These are phyloP conservation scores for Embidobia sp. DNA, from an alignment of 2,888 invertebrate genomes.

Conservation along the genomic window DNA sequence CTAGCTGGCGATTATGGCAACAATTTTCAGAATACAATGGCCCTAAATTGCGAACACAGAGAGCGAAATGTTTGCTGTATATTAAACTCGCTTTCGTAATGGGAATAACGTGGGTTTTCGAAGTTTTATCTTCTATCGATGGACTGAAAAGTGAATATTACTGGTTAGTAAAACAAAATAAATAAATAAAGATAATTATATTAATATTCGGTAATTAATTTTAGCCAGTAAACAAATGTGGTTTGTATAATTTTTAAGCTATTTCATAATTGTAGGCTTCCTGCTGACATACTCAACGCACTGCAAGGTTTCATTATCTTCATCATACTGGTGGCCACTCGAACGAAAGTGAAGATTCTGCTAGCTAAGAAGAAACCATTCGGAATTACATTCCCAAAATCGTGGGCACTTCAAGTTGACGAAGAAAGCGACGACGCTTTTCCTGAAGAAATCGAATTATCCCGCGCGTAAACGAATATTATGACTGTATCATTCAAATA, in stretches of 20 bases:
- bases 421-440: slow-evolving; percentile 72
- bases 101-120: slow-evolving; percentile 89
- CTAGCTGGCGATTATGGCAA: slow-evolving; percentile 84
- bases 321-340: slow-evolving; percentile 80
- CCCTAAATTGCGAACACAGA: slow-evolving; percentile 80
- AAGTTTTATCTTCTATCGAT: slow-evolving; percentile 82
- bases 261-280: slow-evolving; percentile 77
- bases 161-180: too few species aligned
- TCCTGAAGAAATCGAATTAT: slow-evolving; percentile 76
- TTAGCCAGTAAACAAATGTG: too few species aligned
- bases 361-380: slow-evolving; percentile 76
- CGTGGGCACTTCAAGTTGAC: slow-evolving; percentile 78
- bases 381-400: slow-evolving; percentile 78
- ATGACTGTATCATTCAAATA: not conserved
- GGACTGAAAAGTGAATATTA: slow-evolving; percentile 17
- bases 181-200: too few species aligned
- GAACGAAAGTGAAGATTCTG: slow-evolving; percentile 82
- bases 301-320: slow-evolving; percentile 82
- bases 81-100: slow-evolving; percentile 86
- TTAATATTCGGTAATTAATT: too few species aligned
- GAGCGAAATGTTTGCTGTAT: slow-evolving; percentile 84
- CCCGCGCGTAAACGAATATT: slow-evolving; percentile 65
- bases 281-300: slow-evolving; percentile 80
- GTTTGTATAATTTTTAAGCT: too few species aligned
- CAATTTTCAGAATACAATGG: slow-evolving; percentile 83